A percentile compares a stretch with the other conserved stretches of the same genome.
Conservation (phyloP, 2,888 invertebrate species). For the Mantis religiosa region DNA sequence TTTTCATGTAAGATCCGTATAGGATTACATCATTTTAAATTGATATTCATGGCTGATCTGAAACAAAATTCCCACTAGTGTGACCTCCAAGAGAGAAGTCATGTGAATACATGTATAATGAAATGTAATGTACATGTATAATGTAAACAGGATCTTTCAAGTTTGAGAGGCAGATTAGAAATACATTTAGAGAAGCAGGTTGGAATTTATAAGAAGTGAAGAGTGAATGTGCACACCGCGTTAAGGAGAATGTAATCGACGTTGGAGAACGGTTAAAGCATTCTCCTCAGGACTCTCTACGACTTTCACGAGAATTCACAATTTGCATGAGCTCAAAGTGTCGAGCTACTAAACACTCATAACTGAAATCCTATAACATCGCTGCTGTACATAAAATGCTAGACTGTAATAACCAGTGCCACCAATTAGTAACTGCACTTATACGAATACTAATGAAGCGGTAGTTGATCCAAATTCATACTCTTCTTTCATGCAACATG, state of each 20-base stretch:
- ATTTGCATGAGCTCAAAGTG: neutral
- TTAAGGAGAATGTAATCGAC: neutral
- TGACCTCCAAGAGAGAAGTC: neutral
- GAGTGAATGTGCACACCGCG: neutral
- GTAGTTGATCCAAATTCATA: neutral
- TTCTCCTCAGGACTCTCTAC: neutral
- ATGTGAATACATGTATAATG: neutral
- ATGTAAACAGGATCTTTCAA: too few species aligned
- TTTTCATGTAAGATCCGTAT: neutral
- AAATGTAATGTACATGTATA: too few species aligned
- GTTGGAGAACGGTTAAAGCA: neutral
- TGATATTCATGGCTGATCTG: neutral
- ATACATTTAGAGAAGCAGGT: neutral
- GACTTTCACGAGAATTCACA: neutral
- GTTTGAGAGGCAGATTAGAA: too few species aligned
- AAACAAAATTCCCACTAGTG: neutral
- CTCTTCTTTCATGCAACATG: neutral
- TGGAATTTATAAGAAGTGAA: neutral
- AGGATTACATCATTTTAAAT: neutral
- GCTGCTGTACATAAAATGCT: neutral
- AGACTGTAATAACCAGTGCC: neutral
- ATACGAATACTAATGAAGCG: neutral
- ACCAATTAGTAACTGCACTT: neutral
- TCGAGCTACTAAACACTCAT: neutral
- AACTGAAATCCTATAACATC: too few species aligned